Conservation (phyloP, 1,140 invertebrate genomes). For the Polypedilum vanderplanki region DNA sequence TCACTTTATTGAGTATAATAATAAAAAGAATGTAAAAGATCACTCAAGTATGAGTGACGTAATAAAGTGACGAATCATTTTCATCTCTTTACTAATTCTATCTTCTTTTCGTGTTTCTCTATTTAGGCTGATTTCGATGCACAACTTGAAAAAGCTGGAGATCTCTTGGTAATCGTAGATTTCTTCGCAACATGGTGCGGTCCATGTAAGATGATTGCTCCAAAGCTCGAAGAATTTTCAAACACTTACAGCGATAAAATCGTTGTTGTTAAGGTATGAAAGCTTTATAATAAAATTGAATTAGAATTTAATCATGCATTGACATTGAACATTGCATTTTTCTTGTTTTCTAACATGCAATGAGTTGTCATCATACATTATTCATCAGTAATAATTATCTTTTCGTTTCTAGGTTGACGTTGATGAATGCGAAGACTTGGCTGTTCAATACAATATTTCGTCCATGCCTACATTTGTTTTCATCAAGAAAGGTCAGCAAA, state of each 20-base stretch:
- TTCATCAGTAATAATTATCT: not conserved
- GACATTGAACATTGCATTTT: slow-evolving; percentile 32
- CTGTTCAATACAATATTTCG: slow-evolving; percentile 67
- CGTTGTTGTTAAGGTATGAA: slow-evolving; percentile 50
- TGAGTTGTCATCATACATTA: not conserved
- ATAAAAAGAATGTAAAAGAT: not conserved
- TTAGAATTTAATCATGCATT: slow-evolving; percentile 23
- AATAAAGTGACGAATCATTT: not conserved
- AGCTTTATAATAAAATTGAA: not conserved
- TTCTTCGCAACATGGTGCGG: slow-evolving; percentile 80
- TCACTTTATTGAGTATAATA: not conserved
- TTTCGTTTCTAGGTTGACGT: slow-evolving; percentile 72
- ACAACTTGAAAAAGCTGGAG: slow-evolving; percentile 66
- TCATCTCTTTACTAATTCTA: not conserved
- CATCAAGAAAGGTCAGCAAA: slow-evolving; percentile 65
- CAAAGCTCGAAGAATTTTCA: slow-evolving; percentile 63
- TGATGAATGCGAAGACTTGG: slow-evolving; percentile 79
- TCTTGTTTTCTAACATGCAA: not conserved
- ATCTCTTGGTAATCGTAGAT: slow-evolving; percentile 78
- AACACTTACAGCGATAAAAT: slow-evolving; percentile 48
- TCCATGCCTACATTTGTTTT: slow-evolving; percentile 94
- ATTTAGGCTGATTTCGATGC: slow-evolving; percentile 61
- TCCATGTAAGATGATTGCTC: slow-evolving; percentile 88
- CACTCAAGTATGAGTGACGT: not conserved
- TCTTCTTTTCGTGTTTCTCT: not conserved